Conservation (phyloP, 2,797 vertebrate species). For the Ficedula albicollis region DNA sequence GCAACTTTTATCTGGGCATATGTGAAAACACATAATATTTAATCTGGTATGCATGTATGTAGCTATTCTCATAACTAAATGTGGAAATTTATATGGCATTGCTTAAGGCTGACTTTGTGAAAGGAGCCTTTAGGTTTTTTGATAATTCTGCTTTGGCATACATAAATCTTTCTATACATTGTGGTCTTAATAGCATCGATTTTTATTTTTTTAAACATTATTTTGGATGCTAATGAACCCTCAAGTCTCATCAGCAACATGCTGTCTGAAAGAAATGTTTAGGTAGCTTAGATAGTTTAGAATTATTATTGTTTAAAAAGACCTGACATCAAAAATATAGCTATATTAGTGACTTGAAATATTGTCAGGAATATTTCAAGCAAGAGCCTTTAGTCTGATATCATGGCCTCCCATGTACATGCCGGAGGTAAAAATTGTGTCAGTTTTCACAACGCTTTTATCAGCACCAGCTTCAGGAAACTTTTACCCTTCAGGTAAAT, state of each 20-base stretch:
- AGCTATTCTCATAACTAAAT: not conserved
- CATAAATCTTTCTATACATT: not conserved
- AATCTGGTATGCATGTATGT: not conserved
- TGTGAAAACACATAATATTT: not conserved
- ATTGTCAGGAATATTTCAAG: not conserved
- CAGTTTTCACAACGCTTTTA: not conserved
- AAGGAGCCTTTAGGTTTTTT: not conserved
- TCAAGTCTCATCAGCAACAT: not conserved
- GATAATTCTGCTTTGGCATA: not conserved
- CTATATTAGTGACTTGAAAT: not conserved
- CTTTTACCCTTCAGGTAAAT: not conserved
- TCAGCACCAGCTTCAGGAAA: not conserved
- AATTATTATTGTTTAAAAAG: not conserved
- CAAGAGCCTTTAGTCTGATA: not conserved
- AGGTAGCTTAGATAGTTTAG: not conserved
- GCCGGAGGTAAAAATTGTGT: not conserved
- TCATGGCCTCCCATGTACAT: not conserved
- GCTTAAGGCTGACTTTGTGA: not conserved
- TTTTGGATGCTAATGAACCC: not conserved
- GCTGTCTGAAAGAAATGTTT: not conserved
- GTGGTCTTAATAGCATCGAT: not conserved
- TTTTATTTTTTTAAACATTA: not conserved
- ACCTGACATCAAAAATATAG: not conserved
- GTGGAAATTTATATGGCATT: not conserved
- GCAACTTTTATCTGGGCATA: not conserved